phyloP scores from a whole-genome alignment of 2,888 invertebrate species.

The Hydrotaea cyrtoneurina region DNA sequence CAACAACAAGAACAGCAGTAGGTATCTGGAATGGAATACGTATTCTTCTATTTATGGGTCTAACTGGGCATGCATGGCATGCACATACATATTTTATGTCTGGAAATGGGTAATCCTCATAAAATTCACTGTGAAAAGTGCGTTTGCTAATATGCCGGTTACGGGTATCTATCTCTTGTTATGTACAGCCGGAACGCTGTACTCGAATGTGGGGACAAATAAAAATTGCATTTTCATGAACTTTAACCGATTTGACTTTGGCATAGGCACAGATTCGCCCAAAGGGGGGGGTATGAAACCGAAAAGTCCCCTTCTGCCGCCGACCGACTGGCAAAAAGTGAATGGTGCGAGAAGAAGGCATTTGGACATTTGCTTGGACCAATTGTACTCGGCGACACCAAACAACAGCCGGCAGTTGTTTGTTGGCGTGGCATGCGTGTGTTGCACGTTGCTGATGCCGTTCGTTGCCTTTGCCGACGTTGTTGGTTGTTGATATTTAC shows the following conservation, averaged over 20 bases:
- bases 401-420: constrained; percentile 14
- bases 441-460: constrained; percentile 29
- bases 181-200: constrained; percentile 6
- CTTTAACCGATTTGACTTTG: constrained; percentile 71
- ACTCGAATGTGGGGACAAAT: constrained; percentile 67
- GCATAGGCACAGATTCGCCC: constrained; percentile 73
- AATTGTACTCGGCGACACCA: constrained; percentile 36
- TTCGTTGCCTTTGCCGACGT: constrained; percentile 8
- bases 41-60: constrained; percentile 48
- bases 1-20: not conserved
- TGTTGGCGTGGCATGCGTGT: constrained; percentile 45
- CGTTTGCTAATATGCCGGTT: constrained; percentile 56
- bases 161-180: not conserved
- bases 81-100: constrained; percentile 63
- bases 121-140: constrained; percentile 60
- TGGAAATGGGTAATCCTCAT: constrained; percentile 45
- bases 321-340: not conserved
- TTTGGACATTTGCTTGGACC: constrained; percentile 32
- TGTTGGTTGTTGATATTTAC: constrained; percentile 62
- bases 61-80: constrained; percentile 43
- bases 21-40: constrained; percentile 23
- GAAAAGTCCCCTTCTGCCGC: too few relatives aligned
- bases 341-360: not conserved
- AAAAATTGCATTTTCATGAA: constrained; percentile 80
- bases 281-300: not conserved